Base-by-base conservation (phyloP, 2,888 invertebrate species). In the Scotopteryx bipunctaria region DNA sequence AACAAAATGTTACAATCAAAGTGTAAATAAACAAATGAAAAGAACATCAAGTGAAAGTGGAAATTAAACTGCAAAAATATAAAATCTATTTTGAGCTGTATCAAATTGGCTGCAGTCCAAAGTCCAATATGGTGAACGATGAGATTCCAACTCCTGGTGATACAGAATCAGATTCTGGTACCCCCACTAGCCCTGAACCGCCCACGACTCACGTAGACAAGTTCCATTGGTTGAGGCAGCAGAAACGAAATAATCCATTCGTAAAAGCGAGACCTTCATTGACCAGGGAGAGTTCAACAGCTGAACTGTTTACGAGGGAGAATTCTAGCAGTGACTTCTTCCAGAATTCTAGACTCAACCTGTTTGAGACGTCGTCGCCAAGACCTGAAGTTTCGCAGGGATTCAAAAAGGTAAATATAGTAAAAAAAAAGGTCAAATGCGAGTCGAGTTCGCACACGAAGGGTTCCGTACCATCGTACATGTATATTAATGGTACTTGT, bases 301-400 rank as follows among this genome's bases (percentile, higher is more conserved):
- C 90, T 0, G 89, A 89, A 37, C 59, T 90, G 17, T 85, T 86
- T 50, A 83, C 87, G 0, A 77, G 85, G 29, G 83, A 89, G 36
- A 88, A 83, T 41, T 90, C 88, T 1, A 88, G 75, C 59, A 71
- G 77, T 3, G 88, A 91, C 43, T 81, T 90, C 61, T 91, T 89
- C 55, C 89, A 90, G 58, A 89, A 74, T 50, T 91, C 90, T 1
- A 75, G 87, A 29, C 51, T 89, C 32, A 91, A 91, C 55, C 62
- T 91, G 5, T 91, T 91, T 33, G 90, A 91, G 21, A 84, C 88
- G 0, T 29, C 54, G 0, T 67, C 81, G 0, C 86, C 89, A 0
- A 87, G 86, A 41, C 87, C 87, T 13, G 89, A 89, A 65, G 62
- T 55, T 5, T 60, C 61, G 2, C 69, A 73, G 21, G 74, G 76